Conservation (phyloP, 2,888 invertebrate genomes). For the Keiferia lycopersicella region DNA sequence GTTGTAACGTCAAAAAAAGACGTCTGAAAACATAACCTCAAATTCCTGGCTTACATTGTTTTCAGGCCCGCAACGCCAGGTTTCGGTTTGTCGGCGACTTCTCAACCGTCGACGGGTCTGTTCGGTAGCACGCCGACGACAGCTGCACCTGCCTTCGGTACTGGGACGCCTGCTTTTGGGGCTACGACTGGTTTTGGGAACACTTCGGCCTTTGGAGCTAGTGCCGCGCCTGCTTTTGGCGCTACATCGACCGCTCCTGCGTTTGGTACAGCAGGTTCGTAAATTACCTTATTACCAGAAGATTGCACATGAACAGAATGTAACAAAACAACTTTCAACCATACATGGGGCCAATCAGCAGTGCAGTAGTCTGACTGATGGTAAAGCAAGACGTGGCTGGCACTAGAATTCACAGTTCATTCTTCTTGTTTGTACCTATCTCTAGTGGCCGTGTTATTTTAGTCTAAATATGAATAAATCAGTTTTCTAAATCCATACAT, state of each 20-base stretch:
- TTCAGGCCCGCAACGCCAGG: conserved; percentile 64
- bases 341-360: too few relatives aligned
- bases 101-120: conserved; percentile 61
- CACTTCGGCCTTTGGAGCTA: conserved; percentile 48
- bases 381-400: too few relatives aligned
- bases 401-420: too few relatives aligned
- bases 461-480: too few relatives aligned
- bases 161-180: conserved; percentile 47
- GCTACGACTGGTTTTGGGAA: conserved; percentile 46
- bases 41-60: conserved; percentile 24
- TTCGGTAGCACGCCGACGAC: conserved; percentile 58
- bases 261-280: conserved; percentile 24
- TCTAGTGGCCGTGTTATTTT: too few relatives aligned
- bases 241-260: conserved; percentile 38
- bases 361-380: too few relatives aligned
- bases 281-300: background rate
- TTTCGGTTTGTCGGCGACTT: conserved; percentile 56
- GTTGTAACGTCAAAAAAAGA: background rate
- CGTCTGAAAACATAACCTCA: conserved; percentile 40
- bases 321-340: background rate
- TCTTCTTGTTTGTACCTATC: too few relatives aligned
- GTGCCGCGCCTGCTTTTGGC: conserved; percentile 44
- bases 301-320: background rate
- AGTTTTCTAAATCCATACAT: too few relatives aligned
- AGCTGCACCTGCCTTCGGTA: conserved; percentile 43